Percentiles rank a stretch among this genome's conserved stretches.
Evolutionary conservation across 2,113 vertebrate genomes (phyloP).

Genomic region (Octodon degus): DNA sequence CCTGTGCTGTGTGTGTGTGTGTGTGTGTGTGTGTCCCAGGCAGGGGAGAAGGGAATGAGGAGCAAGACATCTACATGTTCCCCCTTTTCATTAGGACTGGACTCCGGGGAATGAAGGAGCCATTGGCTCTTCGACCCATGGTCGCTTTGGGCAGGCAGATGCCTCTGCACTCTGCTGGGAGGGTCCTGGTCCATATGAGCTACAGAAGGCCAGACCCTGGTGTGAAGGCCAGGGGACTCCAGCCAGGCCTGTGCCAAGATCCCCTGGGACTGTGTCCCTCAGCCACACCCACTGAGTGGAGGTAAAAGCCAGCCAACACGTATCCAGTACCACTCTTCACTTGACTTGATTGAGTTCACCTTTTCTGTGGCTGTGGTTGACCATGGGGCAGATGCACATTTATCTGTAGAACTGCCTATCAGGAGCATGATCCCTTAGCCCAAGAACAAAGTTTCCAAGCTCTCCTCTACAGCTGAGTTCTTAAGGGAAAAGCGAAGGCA

Average conservation of each 20-base stretch:
- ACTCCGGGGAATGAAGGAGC: background rate
- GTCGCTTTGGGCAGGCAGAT: background rate
- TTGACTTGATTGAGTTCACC: background rate
- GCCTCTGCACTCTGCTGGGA: background rate
- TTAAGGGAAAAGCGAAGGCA: background rate
- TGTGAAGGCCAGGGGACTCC: fast-evolving
- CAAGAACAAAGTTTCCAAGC: slow-evolving; percentile 5
- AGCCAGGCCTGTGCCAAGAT: fast-evolving
- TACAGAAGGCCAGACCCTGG: background rate
- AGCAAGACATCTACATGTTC: background rate
- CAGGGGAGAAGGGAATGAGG: background rate
- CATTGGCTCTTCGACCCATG: no score
- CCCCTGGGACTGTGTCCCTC: fast-evolving
- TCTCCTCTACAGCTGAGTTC: slow-evolving; percentile 26
- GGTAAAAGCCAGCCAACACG: background rate
- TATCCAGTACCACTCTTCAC: background rate
- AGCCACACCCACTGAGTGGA: fast-evolving
- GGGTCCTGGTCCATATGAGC: background rate
- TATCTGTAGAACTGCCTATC: background rate
- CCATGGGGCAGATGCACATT: background rate
- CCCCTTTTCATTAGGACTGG: background rate
- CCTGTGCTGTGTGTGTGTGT: background rate
- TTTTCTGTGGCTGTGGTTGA: background rate
- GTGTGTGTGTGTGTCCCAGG: background rate
- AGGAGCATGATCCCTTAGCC: slow-evolving; percentile 15